Percentiles rank a stretch among this genome's conserved stretches.
phyloP scores from a whole-genome alignment of 2,888 invertebrate species.

The Dione vanillae region DNA sequence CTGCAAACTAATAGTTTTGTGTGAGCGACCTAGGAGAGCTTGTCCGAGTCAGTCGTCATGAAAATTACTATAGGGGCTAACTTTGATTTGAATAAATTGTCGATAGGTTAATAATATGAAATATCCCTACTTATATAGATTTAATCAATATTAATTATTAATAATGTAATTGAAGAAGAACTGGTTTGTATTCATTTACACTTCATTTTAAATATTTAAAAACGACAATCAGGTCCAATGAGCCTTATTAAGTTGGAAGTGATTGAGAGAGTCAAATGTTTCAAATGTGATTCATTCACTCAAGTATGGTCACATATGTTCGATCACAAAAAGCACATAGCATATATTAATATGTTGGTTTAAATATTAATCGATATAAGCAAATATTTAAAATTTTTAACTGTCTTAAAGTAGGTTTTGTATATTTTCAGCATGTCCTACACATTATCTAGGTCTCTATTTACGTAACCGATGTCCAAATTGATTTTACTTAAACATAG shows the following conservation, averaged over 20 bases:
- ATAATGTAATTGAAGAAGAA: no score
- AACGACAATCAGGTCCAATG: not conserved
- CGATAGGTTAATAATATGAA: no score
- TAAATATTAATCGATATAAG: no score
- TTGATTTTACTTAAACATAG: not conserved
- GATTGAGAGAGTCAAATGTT: not conserved
- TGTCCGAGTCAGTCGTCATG: conserved; percentile 18
- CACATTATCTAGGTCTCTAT: no score
- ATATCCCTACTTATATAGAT: no score
- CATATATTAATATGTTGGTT: no score
- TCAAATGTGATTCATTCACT: not conserved
- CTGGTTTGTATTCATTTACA: no score
- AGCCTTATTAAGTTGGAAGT: not conserved
- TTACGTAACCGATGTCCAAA: no score
- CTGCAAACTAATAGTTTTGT: conserved; percentile 21
- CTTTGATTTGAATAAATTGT: conserved; percentile 1
- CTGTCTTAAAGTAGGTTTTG: no score
- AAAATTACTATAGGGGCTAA: conserved; percentile 7
- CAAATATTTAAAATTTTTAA: no score
- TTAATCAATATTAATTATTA: no score
- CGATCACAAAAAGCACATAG: not conserved
- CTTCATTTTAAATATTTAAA: not conserved
- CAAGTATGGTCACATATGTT: not conserved
- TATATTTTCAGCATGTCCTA: no score
- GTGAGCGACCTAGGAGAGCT: conserved; percentile 33